Percentiles rank a stretch among this genome's conserved stretches.
Evolutionary conservation across 2,797 vertebrate genomes (phyloP).

Genomic region (Anisognathus igniventris): DNA sequence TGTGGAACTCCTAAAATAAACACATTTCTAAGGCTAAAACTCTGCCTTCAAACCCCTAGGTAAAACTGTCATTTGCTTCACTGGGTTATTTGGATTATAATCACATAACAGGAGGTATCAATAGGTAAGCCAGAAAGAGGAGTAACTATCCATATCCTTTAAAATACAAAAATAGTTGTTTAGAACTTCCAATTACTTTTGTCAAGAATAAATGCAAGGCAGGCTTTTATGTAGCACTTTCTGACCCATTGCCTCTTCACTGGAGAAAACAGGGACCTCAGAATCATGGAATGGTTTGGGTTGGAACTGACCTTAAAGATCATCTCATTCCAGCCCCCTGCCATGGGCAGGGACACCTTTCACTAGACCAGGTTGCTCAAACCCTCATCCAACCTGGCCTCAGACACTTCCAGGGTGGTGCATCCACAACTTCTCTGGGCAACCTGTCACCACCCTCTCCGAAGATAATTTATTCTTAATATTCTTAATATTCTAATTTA

Average conservation of each 20-base stretch:
- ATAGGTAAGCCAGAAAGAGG: neutral
- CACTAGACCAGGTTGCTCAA: neutral
- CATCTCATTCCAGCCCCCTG: fast-evolving
- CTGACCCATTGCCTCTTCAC: neutral
- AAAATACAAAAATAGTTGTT: neutral
- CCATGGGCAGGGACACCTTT: neutral
- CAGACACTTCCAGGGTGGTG: neutral
- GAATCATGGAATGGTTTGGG: neutral
- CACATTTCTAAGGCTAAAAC: neutral
- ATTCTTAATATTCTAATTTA: neutral
- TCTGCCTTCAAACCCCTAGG: neutral
- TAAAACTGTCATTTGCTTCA: neutral
- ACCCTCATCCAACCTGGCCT: fast-evolving
- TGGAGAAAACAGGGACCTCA: neutral
- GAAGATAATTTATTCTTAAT: neutral
- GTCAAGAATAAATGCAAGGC: neutral
- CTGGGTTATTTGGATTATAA: neutral
- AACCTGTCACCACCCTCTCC: neutral
- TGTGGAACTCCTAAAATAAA: neutral
- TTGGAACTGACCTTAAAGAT: neutral
- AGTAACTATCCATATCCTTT: neutral
- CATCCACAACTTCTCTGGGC: neutral
- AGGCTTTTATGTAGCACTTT: neutral
- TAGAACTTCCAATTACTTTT: neutral
- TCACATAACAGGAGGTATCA: neutral